A percentile compares a stretch with the other conserved stretches of the same genome.
phyloP scores from a whole-genome alignment of 2,888 invertebrate genomes.

The Xestia sexstrigata region DNA sequence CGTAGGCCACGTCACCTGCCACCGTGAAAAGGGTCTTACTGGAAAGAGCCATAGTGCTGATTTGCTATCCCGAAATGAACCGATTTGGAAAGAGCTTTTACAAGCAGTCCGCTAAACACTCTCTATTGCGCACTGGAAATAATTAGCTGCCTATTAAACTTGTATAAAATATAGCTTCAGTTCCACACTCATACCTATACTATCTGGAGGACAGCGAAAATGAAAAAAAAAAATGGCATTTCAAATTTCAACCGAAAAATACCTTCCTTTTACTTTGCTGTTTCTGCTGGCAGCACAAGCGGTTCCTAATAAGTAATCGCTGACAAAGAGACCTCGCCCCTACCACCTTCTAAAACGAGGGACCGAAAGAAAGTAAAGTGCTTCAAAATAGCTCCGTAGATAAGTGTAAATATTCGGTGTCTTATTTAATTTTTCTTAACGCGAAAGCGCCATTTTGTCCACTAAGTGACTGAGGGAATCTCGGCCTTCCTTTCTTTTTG shows the following conservation, averaged over 20 bases:
- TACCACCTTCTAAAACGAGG: constrained; percentile 67
- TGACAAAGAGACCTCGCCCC: constrained; percentile 57
- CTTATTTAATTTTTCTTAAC: constrained; percentile 80
- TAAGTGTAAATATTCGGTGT: constrained; percentile 82
- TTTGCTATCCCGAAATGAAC: background rate
- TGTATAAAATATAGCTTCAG: background rate
- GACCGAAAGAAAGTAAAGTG: constrained; percentile 78
- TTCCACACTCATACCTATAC: background rate
- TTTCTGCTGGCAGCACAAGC: background rate
- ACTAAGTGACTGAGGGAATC: constrained; percentile 59
- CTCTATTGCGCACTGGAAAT: background rate
- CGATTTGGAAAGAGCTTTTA: background rate
- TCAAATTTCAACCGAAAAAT: background rate
- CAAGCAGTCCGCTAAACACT: background rate
- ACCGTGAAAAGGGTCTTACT: background rate
- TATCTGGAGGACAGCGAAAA: background rate
- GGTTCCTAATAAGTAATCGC: constrained; percentile 37
- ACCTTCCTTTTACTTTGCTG: background rate
- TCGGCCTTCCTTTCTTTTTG: constrained; percentile 41
- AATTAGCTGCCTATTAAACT: background rate
- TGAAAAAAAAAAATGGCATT: background rate
- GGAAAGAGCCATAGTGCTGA: background rate
- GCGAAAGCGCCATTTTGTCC: constrained; percentile 63
- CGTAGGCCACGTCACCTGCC: too few relatives aligned
- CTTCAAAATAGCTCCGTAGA: constrained; percentile 79